Percentiles rank a stretch among this genome's conserved stretches.
Evolutionary conservation across 1,140 invertebrate species (phyloP).

Genomic region (Papilio dardanus): DNA sequence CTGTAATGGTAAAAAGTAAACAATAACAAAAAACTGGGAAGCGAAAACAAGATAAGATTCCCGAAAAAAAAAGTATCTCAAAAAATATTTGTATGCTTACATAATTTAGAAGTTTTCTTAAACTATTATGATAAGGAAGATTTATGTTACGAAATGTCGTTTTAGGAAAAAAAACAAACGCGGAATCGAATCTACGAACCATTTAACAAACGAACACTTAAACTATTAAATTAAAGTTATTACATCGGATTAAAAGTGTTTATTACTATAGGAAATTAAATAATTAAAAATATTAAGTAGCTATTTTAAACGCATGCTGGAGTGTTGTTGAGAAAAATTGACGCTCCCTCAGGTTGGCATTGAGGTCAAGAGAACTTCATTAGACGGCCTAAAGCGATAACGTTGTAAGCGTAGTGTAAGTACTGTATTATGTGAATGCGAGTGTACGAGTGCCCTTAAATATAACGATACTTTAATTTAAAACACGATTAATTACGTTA

Average conservation of each 20-base stretch:
- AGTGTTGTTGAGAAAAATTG: neutral
- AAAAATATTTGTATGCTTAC: neutral
- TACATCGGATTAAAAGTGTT: too few relatives aligned
- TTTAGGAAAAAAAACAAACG: neutral
- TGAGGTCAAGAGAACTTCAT: slow-evolving; percentile 2
- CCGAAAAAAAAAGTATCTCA: neutral
- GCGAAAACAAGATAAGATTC: neutral
- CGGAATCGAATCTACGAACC: neutral
- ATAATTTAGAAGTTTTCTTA: neutral
- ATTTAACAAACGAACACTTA: neutral
- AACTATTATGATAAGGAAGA: neutral
- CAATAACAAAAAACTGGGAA: neutral
- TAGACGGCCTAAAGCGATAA: neutral
- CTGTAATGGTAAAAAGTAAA: neutral
- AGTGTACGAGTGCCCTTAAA: neutral
- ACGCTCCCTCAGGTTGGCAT: neutral
- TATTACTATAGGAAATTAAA: neutral
- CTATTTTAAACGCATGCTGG: neutral
- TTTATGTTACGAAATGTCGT: neutral
- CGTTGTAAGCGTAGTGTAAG: neutral
- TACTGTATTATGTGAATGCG: neutral
- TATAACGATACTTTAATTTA: too few relatives aligned
- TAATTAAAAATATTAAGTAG: neutral
- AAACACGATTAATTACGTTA: too few relatives aligned
- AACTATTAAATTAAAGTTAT: neutral